phyloP scores from a whole-genome alignment of 2,888 invertebrate genomes.

The Microchrysa polita region DNA sequence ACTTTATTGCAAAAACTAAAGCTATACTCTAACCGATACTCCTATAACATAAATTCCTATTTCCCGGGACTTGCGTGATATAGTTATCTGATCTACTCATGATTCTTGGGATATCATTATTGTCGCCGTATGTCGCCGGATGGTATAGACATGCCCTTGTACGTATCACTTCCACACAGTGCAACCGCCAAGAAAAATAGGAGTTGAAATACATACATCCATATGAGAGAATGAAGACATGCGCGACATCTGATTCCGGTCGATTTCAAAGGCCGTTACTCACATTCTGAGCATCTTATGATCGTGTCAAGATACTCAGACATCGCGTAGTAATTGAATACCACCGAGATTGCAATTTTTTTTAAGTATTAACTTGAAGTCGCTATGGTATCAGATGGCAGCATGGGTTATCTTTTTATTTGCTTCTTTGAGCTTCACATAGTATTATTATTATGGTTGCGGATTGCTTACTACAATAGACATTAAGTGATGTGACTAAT shows the following conservation, averaged over 20 bases:
- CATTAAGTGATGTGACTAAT: neutral
- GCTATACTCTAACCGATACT: no score
- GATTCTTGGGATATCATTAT: no score
- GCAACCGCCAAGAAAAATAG: neutral
- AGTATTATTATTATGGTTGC: no score
- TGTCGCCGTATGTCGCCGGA: neutral
- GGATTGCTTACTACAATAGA: neutral
- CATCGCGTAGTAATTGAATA: conserved; percentile 35
- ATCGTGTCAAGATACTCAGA: conserved; percentile 29
- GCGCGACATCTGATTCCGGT: conserved; percentile 35
- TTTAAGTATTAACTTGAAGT: conserved; percentile 6
- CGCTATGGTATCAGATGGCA: conserved; percentile 21
- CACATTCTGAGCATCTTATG: conserved; percentile 20
- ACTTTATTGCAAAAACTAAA: no score
- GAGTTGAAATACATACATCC: no score
- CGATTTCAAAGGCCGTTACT: conserved; percentile 26
- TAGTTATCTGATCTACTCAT: no score
- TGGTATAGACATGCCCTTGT: neutral
- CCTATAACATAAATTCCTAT: no score
- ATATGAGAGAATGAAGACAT: conserved; percentile 6
- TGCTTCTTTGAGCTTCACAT: neutral
- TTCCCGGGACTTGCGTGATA: no score
- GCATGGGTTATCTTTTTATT: conserved; percentile 13
- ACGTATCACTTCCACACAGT: neutral
- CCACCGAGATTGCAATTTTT: conserved; percentile 30